Conservation (phyloP, 2,888 invertebrate species). For the Trilocha varians region DNA sequence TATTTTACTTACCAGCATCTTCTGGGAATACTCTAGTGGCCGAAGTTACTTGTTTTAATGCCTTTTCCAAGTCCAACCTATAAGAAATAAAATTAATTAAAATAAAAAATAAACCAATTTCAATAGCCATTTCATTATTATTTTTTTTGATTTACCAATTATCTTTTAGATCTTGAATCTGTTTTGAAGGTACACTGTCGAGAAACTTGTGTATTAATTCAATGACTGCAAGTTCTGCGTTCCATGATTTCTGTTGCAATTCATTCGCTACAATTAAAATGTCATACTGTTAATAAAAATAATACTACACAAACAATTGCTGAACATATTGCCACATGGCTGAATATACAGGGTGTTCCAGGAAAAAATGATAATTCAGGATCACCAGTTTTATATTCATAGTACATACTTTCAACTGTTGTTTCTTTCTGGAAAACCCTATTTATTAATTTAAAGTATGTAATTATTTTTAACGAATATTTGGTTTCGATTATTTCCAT, state of each 20-base stretch:
- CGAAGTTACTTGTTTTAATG: constrained; percentile 74
- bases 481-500: no score
- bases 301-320: no score
- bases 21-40: constrained; percentile 70
- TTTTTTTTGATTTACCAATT: constrained; percentile 56
- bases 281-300: background rate
- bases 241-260: constrained; percentile 59
- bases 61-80: constrained; percentile 74
- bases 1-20: constrained; percentile 64
- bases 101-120: background rate
- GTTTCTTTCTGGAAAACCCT: no score
- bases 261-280: constrained; percentile 35
- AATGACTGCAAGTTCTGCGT: constrained; percentile 82
- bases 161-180: constrained; percentile 72
- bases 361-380: no score
- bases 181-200: constrained; percentile 72
- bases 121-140: background rate
- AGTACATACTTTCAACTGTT: no score
- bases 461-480: no score
- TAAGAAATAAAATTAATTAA: constrained; percentile 4
- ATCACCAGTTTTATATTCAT: no score
- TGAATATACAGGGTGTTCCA: no score
- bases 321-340: no score
- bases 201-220: constrained; percentile 85
- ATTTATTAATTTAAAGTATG: no score